A percentile compares a stretch with the other conserved stretches of the same genome.
These are phyloP conservation scores for Mareca penelope DNA, from an alignment of 2,797 vertebrate genomes.

Conservation along the genomic window DNA sequence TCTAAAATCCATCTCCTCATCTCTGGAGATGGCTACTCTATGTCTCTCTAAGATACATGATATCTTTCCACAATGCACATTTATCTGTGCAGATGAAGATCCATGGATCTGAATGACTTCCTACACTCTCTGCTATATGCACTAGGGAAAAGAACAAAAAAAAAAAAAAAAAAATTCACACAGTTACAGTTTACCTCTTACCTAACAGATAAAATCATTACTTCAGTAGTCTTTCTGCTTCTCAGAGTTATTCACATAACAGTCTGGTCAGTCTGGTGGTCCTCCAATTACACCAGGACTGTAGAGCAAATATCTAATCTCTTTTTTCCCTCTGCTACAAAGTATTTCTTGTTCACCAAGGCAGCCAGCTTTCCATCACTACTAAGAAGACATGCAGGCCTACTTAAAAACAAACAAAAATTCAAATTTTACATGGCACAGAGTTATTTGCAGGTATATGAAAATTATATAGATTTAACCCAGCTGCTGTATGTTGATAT, in stretches of 20 bases:
- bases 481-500: neutral
- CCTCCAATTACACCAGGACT: neutral
- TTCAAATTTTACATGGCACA: neutral
- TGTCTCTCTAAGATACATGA: neutral
- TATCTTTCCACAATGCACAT: neutral
- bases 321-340: neutral
- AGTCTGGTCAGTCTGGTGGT: neutral
- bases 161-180: neutral
- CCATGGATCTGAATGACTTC: neutral
- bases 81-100: neutral
- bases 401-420: neutral
- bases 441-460: neutral
- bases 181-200: neutral
- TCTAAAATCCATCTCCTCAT: neutral
- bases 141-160: neutral
- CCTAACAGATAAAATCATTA: neutral
- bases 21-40: fast-evolving
- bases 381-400: neutral
- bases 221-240: neutral
- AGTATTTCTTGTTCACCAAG: neutral
- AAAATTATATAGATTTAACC: neutral
- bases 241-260: neutral
- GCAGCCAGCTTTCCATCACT: neutral
- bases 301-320: neutral
- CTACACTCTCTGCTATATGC: neutral